Conservation (phyloP, 2,113 vertebrate species). For the Neopipo cinnamomea region DNA sequence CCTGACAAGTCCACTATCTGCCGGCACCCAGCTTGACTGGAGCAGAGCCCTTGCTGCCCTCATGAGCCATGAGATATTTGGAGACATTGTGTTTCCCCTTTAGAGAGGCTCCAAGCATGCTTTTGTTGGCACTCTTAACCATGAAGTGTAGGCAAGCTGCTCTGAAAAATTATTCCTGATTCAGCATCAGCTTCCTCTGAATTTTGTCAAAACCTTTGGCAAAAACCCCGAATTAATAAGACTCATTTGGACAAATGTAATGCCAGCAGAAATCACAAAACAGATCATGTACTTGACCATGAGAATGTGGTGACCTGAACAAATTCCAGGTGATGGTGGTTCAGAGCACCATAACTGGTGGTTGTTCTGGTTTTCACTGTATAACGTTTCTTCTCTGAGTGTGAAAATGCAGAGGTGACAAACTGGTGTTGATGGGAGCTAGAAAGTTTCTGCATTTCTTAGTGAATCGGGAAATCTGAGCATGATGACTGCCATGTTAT, state of each 20-base stretch:
- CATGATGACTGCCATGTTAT: neutral
- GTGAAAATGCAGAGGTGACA: neutral
- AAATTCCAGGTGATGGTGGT: neutral
- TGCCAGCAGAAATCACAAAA: neutral
- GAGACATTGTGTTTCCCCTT: neutral
- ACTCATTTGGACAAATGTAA: neutral
- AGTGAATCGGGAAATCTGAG: neutral
- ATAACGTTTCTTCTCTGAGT: neutral
- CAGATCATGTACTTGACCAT: neutral
- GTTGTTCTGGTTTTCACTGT: neutral
- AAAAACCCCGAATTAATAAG: neutral
- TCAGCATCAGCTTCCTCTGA: neutral
- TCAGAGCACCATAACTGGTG: neutral
- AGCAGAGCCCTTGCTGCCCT: neutral
- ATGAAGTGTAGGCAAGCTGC: neutral
- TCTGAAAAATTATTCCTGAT: neutral
- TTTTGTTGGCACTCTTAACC: neutral
- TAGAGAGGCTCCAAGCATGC: neutral
- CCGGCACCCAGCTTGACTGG: neutral
- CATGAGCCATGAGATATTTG: accelerated
- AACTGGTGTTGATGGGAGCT: neutral
- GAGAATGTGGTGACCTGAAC: neutral
- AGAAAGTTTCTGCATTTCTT: neutral
- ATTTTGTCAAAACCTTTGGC: neutral
- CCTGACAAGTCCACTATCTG: neutral